These are phyloP conservation scores for Oreochromis aureus DNA, from an alignment of 2,113 vertebrate species.

Conservation along the genomic window DNA sequence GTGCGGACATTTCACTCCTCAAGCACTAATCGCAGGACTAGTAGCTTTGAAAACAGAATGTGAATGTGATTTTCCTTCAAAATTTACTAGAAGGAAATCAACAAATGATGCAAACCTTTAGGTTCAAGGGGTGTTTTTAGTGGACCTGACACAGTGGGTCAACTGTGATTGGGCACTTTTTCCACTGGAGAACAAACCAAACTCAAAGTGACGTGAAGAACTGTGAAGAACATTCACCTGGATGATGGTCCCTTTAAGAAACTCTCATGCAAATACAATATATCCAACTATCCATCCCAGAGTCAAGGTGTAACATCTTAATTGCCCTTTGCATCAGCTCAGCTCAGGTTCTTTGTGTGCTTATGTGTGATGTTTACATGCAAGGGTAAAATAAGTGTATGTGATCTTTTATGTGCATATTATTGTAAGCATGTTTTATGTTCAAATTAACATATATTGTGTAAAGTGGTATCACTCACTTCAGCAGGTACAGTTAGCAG, in stretches of 20 bases:
- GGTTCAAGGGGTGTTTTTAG: not conserved
- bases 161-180: not conserved
- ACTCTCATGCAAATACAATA: not conserved
- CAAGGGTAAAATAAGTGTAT: not conserved
- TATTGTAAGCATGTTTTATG: not conserved
- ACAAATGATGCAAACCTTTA: not conserved
- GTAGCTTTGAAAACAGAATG: not conserved
- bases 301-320: not conserved
- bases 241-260: not conserved
- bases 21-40: not conserved
- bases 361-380: not conserved
- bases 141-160: not conserved
- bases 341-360: not conserved
- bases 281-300: not conserved
- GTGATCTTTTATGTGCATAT: not conserved
- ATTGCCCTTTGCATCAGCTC: not conserved
- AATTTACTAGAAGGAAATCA: not conserved
- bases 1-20: not conserved
- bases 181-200: not conserved
- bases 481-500: not conserved
- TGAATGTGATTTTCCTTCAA: not conserved
- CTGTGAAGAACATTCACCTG: not conserved
- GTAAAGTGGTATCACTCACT: not conserved
- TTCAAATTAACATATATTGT: not conserved
- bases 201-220: not conserved